A percentile compares a stretch with the other conserved stretches of the same genome.
Conservation (phyloP, 1,140 invertebrate genomes). For the Plutomurus gul region DNA sequence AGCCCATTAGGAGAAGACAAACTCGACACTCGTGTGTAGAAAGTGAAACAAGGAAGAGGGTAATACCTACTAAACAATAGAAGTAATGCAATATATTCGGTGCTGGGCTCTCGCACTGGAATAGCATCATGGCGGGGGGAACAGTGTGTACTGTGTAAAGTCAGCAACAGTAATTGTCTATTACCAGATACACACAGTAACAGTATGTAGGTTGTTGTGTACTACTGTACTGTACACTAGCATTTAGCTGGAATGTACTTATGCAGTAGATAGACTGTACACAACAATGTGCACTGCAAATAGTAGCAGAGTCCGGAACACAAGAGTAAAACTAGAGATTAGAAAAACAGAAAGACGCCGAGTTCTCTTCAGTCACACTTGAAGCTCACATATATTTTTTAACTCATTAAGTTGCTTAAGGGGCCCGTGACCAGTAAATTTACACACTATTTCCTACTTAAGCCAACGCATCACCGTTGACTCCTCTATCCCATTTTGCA, state of each 20-base stretch:
- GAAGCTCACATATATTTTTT: slow-evolving; percentile 35
- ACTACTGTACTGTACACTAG: no score
- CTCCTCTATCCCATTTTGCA: neutral
- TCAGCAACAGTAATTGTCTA: neutral
- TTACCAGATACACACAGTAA: neutral
- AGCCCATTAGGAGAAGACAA: slow-evolving; percentile 41
- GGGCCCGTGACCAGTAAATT: slow-evolving; percentile 32
- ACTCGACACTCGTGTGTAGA: slow-evolving; percentile 41
- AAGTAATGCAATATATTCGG: neutral
- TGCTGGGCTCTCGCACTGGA: neutral
- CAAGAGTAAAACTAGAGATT: neutral
- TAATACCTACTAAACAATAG: slow-evolving; percentile 21
- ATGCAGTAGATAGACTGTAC: neutral
- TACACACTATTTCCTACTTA: slow-evolving; percentile 38
- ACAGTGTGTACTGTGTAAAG: neutral
- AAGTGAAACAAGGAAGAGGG: slow-evolving; percentile 33
- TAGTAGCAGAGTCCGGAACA: neutral
- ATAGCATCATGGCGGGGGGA: neutral
- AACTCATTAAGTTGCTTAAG: slow-evolving; percentile 38
- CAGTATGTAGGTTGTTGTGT: no score
- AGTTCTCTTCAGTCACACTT: slow-evolving; percentile 3
- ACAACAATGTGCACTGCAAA: neutral
- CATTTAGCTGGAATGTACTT: neutral
- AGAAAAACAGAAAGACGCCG: neutral
- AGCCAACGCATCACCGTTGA: slow-evolving; percentile 23